A percentile compares a stretch with the other conserved stretches of the same genome.
Evolutionary conservation across 2,888 invertebrate genomes (phyloP).

Genomic region (Mesopsocus fuscifrons): DNA sequence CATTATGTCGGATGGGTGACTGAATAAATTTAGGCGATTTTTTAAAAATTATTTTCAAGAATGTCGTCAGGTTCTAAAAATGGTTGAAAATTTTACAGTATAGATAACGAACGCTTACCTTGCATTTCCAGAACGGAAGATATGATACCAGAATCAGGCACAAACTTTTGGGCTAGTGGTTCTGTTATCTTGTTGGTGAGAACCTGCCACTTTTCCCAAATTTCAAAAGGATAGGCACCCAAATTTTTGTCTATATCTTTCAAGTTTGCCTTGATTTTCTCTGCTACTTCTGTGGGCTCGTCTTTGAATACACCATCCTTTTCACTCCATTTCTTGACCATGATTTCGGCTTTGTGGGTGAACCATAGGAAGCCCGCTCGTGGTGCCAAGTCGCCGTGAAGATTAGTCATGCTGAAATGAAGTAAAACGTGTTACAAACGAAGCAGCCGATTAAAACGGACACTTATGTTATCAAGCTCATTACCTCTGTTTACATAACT

Average conservation of each 20-base stretch:
- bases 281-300: constrained; percentile 42
- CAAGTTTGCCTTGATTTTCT: constrained; percentile 45
- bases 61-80: no score
- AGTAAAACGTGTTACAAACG: no score
- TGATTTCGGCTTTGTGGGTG: constrained; percentile 62
- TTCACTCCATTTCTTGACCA: constrained; percentile 76
- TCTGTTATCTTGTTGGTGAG: constrained; percentile 49
- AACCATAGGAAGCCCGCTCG: constrained; percentile 70
- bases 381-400: constrained; percentile 31
- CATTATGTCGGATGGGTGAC: no score
- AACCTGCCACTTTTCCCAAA: constrained; percentile 68
- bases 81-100: no score
- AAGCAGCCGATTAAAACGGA: no score
- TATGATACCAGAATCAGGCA: constrained; percentile 54
- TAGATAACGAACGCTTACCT: no score
- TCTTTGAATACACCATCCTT: constrained; percentile 40
- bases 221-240: constrained; percentile 82
- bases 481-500: no score
- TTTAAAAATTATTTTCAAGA: no score
- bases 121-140: constrained; percentile 63
- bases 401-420: constrained; percentile 28
- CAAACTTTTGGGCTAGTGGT: constrained; percentile 35
- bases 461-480: no score
- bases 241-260: constrained; percentile 55
- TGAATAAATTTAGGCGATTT: no score